Evolutionary conservation across 2,888 invertebrate genomes (phyloP).

Genomic region (Macaria notata): DNA sequence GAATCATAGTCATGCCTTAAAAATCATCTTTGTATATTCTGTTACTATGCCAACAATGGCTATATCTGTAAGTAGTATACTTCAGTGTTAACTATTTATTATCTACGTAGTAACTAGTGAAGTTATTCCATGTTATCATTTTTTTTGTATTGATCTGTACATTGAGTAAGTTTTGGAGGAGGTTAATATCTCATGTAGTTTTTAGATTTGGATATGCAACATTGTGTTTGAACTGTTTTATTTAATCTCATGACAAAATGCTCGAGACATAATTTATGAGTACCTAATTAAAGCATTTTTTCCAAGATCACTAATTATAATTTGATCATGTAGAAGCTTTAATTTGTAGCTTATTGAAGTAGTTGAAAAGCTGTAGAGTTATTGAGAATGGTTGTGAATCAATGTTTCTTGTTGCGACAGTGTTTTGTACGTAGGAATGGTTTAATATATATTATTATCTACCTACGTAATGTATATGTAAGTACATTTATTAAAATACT

Average conservation of each 20-base stretch:
- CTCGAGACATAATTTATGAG: too few species aligned
- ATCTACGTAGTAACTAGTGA: constrained; percentile 4
- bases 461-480: too few species aligned
- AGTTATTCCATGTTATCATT: not conserved
- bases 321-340: constrained; percentile 20
- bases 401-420: constrained; percentile 62
- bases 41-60: constrained; percentile 20
- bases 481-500: too few species aligned
- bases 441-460: constrained; percentile 5
- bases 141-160: not conserved
- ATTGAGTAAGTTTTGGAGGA: constrained; percentile 23
- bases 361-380: constrained; percentile 44
- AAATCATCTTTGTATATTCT: constrained; percentile 23
- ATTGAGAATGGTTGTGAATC: constrained; percentile 67
- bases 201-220: constrained; percentile 28
- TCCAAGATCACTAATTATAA: not conserved
- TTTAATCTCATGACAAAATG: too few species aligned
- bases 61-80: constrained; percentile 16
- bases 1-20: constrained; percentile 36
- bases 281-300: not conserved
- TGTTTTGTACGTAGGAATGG: constrained; percentile 38
- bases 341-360: constrained; percentile 30
- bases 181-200: constrained; percentile 38
- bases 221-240: too few species aligned
- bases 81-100: constrained; percentile 18